Evolutionary conservation across 2,113 vertebrate genomes (phyloP).

Genomic region (Clarias gariepinus): DNA sequence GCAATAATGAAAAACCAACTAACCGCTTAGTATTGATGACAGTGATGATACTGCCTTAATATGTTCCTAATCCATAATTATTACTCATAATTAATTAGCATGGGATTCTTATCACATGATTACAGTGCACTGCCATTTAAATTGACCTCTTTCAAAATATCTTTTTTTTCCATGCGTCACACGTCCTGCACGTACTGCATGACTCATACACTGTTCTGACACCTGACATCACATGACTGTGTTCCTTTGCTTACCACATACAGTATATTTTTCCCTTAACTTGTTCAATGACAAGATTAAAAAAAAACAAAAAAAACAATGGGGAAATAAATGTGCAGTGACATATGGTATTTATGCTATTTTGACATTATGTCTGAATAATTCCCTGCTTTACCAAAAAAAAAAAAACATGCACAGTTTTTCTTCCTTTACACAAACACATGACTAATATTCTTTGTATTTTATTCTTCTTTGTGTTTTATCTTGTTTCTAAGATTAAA

Average conservation of each 20-base stretch:
- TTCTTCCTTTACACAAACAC: background rate
- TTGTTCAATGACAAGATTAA: background rate
- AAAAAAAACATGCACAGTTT: background rate
- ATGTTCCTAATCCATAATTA: too few relatives aligned
- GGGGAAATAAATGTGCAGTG: background rate
- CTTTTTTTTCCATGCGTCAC: background rate
- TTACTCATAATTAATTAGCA: too few relatives aligned
- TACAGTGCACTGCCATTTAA: background rate
- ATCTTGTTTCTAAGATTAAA: background rate
- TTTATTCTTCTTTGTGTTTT: background rate
- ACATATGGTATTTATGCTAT: background rate
- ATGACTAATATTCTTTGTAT: background rate
- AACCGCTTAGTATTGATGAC: too few relatives aligned
- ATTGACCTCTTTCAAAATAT: background rate
- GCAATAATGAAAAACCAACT: too few relatives aligned
- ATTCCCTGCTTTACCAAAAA: too few relatives aligned
- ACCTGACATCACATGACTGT: too few relatives aligned
- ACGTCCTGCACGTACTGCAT: background rate
- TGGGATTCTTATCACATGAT: background rate
- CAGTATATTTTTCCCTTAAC: too few relatives aligned
- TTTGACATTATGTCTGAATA: background rate
- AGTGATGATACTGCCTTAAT: too few relatives aligned
- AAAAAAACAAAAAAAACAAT: too few relatives aligned
- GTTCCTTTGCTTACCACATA: too few relatives aligned
- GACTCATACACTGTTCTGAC: background rate